phyloP scores from a whole-genome alignment of 2,113 vertebrate genomes.

The Phyllostomus discolor region DNA sequence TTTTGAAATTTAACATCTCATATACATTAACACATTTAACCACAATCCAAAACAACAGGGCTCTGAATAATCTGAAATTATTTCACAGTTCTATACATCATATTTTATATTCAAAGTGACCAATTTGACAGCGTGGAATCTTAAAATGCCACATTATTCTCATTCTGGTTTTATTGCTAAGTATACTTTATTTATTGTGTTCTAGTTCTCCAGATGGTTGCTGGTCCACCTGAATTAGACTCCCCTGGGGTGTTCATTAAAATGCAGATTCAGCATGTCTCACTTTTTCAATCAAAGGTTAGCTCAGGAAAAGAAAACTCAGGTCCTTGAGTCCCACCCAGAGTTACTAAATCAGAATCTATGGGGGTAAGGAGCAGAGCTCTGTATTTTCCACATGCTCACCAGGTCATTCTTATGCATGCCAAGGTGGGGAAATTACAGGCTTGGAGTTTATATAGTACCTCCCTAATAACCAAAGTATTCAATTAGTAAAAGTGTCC shows the following conservation, averaged over 20 bases:
- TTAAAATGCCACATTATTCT: slow-evolving; percentile 7
- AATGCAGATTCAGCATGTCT: slow-evolving; percentile 1
- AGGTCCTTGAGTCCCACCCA: neutral
- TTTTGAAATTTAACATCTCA: slow-evolving; percentile 26
- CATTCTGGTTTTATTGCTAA: neutral
- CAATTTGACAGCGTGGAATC: neutral
- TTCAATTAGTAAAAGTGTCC: slow-evolving; percentile 14
- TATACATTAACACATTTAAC: slow-evolving; percentile 15
- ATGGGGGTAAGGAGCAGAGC: neutral
- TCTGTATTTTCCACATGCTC: neutral
- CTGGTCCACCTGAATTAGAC: slow-evolving; percentile 11
- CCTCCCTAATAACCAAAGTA: slow-evolving; percentile 19
- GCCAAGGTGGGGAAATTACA: neutral
- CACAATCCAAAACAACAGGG: neutral
- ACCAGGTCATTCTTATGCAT: neutral
- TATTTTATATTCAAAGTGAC: slow-evolving; percentile 14
- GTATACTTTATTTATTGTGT: neutral
- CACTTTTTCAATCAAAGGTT: slow-evolving; percentile 32
- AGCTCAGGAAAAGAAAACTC: neutral
- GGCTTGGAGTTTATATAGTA: slow-evolving; percentile 10
- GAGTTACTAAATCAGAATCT: neutral
- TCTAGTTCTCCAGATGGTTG: neutral
- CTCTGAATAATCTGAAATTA: neutral
- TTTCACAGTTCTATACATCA: neutral
- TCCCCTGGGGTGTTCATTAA: neutral